These are phyloP conservation scores for Labia minor DNA, from an alignment of 2,888 invertebrate genomes.

Conservation along the genomic window DNA sequence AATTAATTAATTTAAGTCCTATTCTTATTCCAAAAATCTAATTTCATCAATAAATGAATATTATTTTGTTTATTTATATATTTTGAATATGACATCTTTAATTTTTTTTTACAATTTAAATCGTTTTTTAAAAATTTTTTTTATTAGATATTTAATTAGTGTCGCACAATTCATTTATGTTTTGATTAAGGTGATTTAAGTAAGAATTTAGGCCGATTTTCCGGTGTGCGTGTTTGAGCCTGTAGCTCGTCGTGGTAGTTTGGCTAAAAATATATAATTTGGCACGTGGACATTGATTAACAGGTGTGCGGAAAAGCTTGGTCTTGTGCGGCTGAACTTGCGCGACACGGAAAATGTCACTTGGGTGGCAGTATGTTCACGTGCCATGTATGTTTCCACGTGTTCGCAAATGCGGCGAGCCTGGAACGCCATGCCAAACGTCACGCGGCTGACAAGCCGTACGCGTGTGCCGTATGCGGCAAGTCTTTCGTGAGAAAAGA, in stretches of 20 bases:
- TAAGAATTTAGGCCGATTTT: background rate
- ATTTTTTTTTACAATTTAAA: no score
- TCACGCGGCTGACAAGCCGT: slow-evolving; percentile 72
- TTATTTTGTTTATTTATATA: no score
- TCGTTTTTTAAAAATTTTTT: no score
- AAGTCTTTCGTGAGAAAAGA: slow-evolving; percentile 80
- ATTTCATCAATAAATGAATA: no score
- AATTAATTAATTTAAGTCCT: no score
- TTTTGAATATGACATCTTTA: no score
- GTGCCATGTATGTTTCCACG: slow-evolving; percentile 60
- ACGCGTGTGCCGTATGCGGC: slow-evolving; percentile 73
- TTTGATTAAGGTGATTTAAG: background rate
- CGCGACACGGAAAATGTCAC: slow-evolving; percentile 74
- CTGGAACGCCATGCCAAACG: slow-evolving; percentile 69
- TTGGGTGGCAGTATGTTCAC: slow-evolving; percentile 67
- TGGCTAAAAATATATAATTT: slow-evolving; percentile 14
- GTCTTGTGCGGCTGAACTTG: slow-evolving; percentile 65
- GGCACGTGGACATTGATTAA: slow-evolving; percentile 22
- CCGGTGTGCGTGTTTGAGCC: background rate
- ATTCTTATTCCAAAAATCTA: no score
- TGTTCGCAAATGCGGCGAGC: slow-evolving; percentile 58
- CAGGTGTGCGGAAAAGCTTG: slow-evolving; percentile 77
- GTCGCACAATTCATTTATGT: slow-evolving; percentile 29
- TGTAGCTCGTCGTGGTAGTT: slow-evolving; percentile 5
- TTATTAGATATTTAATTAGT: no score